These are phyloP conservation scores for Enteromius viviparus DNA, from an alignment of 2,797 vertebrate genomes.

Conservation along the genomic window DNA sequence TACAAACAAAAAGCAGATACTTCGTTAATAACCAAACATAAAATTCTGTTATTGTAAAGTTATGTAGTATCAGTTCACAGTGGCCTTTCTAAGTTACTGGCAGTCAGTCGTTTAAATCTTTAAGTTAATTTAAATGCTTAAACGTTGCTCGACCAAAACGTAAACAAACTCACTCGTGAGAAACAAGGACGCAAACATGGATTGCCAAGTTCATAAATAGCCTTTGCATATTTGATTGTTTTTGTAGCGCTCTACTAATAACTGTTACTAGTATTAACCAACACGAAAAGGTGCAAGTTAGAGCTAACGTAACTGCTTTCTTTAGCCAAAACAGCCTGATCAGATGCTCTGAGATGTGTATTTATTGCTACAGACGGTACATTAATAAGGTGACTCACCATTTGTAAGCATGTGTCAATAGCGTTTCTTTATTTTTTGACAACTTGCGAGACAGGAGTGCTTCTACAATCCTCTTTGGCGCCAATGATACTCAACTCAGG, in stretches of 20 bases:
- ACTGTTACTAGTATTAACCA: not conserved
- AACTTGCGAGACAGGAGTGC: conserved; percentile 43
- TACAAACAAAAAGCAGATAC: not conserved
- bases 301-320: conserved; percentile 2
- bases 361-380: not conserved
- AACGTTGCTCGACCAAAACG: not conserved
- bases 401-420: conserved; percentile 40
- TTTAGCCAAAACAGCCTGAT: conserved; percentile 8
- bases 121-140: not conserved
- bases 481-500: conserved; percentile 68
- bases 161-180: not conserved
- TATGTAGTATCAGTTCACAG: not conserved
- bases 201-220: not conserved
- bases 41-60: not conserved
- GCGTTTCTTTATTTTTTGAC: conserved; percentile 12
- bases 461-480: conserved; percentile 71
- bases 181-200: not conserved
- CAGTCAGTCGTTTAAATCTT: not conserved
- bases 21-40: not conserved
- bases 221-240: not conserved
- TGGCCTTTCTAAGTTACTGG: not conserved
- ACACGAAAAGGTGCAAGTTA: not conserved
- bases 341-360: not conserved
- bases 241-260: not conserved
- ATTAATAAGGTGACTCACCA: conserved; percentile 58